Evolutionary conservation across 2,113 vertebrate species (phyloP), one percentile per base, ranked within the genome.

Genomic region (Delphinapterus leucas): DNA sequence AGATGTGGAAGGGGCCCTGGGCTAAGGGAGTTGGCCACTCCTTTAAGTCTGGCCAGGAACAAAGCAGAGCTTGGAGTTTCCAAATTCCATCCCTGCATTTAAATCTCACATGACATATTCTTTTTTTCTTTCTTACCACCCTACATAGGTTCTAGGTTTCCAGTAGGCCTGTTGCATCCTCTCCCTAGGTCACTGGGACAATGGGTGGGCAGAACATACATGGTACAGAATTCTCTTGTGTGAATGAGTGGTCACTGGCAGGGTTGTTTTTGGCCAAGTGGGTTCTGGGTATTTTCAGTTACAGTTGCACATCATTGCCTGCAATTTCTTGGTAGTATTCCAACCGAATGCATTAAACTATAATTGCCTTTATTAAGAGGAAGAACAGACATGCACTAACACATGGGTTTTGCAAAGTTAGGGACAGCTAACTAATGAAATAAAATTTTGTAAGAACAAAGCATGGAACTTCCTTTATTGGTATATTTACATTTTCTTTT

Each of bases 401-500:
- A 96, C 70, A 97, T 58, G 93, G 28, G 89, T 96, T 98, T 96
- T 97, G 95, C 76, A 95, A 28, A 97, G 97, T 90, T 95, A 61
- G 36, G 88, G 93, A 94, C 88, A 95, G 97, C 38, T 90, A 98
- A 97, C 97, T 96, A 97, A 98, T 89, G 97, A 98, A 98, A 98
- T 98, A 97, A 98, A 96, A 98, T 70, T 96, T 96, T 97, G 90
- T 68, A 97, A 97, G 96, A 96, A 83, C 47, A 90, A 60, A 5
- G 92, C 83, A 92, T 36, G 80, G 95, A 98, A 95, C 76, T 95
- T 80, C 96, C 98, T 98, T 97, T 98, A 74, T 81, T 97, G 79
- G 95, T 20, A 97, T 98, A 98, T 98, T 94, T 97, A 98, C 95
- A 95, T 96, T 96, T 97, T 96, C 83, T 99, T 98, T 97, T 93